Conservation (phyloP, 2,888 invertebrate species). For the Julus scandinavius region DNA sequence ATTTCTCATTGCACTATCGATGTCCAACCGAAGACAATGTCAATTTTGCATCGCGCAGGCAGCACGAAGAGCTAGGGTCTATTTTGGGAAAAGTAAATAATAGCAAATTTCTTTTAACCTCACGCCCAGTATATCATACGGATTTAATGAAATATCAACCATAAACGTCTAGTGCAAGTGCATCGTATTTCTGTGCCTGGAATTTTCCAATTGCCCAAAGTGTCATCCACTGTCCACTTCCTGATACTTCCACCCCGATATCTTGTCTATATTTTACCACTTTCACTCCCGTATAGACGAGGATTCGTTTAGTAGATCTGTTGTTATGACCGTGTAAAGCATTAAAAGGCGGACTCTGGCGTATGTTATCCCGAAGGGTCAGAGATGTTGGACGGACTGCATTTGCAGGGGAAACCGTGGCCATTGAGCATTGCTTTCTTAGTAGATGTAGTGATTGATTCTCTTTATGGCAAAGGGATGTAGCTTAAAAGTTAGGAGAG, state of each 20-base stretch:
- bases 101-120: constrained; percentile 33
- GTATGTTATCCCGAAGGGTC: constrained; percentile 38
- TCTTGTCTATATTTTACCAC: background rate
- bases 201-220: background rate
- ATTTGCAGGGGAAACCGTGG: background rate
- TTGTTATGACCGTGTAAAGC: constrained; percentile 17
- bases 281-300: background rate
- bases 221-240: background rate
- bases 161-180: background rate
- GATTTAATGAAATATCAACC: constrained; percentile 27
- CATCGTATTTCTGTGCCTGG: background rate
- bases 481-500: constrained; percentile 50
- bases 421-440: constrained; percentile 11
- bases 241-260: background rate
- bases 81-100: background rate
- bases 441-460: constrained; percentile 44
- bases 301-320: constrained; percentile 13
- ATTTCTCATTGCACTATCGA: background rate
- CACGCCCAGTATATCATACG: background rate
- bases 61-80: background rate
- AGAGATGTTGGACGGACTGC: background rate
- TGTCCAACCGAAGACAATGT: background rate
- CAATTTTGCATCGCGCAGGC: background rate
- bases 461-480: constrained; percentile 48
- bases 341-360: constrained; percentile 5